Evolutionary conservation across 2,113 vertebrate species (phyloP), one percentile per base, ranked within the genome.

Genomic region (Myxocyprinus asiaticus): DNA sequence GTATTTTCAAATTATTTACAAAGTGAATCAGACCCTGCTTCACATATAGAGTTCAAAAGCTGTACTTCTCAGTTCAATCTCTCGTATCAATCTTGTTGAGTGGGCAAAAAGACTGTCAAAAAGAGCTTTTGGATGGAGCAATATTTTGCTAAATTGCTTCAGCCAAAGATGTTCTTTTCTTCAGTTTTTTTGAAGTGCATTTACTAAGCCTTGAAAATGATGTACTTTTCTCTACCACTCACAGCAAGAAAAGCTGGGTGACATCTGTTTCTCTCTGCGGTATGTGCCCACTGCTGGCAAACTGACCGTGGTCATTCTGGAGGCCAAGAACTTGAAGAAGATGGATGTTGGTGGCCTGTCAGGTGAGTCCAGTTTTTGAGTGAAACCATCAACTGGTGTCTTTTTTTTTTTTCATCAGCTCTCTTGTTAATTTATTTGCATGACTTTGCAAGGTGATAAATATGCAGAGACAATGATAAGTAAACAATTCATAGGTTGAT

Each of bases 271-370:
- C 92, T 99, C 98, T 10, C 95, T 99, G 79, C 95, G 98, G 69
- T 99, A 99, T 0, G 98, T 99, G 17, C 98, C 98, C 77, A 99
- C 98, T 14, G 98, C 98, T 53, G 98, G 98, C 75, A 99, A 99
- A 83, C 92, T 99, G 91, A 99, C 98, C 42, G 98, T 98, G 45
- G 97, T 98, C 88, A 91, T 98, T 83, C 94, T 99, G 67, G 98
- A 99, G 90, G 98, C 98, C 17, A 98, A 99, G 89, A 99, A 99
- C 91, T 94, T 98, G 91, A 98, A 98, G 93, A 98, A 98, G 90
- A 98, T 98, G 97, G 97, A 99, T 42, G 97, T 99, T 0, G 97
- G 97, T 79, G 97, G 97, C 72, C 92, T 99, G 88, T 99, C 97
- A 91, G 97, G 97, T 99, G 91, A 85, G 90, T 53, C 42, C 10